Conservation (phyloP, 2,888 invertebrate genomes). For the Oegoconia quadripuncta region DNA sequence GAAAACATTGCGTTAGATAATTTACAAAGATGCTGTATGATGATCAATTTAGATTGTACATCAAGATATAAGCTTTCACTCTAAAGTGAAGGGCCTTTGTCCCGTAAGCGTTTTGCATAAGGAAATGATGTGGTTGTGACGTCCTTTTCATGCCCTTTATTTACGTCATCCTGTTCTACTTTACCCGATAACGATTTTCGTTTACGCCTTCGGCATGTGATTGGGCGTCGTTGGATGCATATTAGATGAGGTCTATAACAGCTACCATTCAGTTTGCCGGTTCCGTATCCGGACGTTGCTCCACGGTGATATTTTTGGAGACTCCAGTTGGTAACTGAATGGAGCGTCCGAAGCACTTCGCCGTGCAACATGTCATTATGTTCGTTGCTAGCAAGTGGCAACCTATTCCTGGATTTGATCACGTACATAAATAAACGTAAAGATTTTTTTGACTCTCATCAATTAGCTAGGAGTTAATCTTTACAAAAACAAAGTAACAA, state of each 20-base stretch:
- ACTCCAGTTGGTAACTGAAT: conserved; percentile 42
- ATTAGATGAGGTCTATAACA: conserved; percentile 71
- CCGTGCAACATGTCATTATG: too few relatives aligned
- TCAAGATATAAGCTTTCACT: conserved; percentile 9
- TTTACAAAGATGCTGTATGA: conserved; percentile 26
- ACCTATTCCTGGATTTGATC: too few relatives aligned
- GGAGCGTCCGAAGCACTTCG: conserved; percentile 21
- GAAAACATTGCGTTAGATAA: conserved; percentile 31
- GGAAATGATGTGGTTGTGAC: conserved; percentile 18
- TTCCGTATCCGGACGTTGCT: conserved; percentile 42
- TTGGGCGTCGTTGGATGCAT: conserved; percentile 61
- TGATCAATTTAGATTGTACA: conserved; percentile 16
- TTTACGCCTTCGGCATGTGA: conserved; percentile 48
- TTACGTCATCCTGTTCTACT: conserved; percentile 33
- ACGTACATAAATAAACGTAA: too few relatives aligned
- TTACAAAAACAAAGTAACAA: too few relatives aligned
- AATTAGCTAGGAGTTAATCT: too few relatives aligned
- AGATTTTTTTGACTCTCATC: too few relatives aligned
- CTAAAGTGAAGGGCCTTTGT: background rate
- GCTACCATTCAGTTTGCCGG: conserved; percentile 50
- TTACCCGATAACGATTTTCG: conserved; percentile 65
- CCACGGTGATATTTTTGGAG: conserved; percentile 59
- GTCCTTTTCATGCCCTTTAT: conserved; percentile 15
- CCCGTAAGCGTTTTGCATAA: conserved; percentile 4
- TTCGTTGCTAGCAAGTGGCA: too few relatives aligned